A percentile compares a stretch with the other conserved stretches of the same genome.
Evolutionary conservation across 2,113 vertebrate genomes (phyloP).

Genomic region (Ascaphus truei): DNA sequence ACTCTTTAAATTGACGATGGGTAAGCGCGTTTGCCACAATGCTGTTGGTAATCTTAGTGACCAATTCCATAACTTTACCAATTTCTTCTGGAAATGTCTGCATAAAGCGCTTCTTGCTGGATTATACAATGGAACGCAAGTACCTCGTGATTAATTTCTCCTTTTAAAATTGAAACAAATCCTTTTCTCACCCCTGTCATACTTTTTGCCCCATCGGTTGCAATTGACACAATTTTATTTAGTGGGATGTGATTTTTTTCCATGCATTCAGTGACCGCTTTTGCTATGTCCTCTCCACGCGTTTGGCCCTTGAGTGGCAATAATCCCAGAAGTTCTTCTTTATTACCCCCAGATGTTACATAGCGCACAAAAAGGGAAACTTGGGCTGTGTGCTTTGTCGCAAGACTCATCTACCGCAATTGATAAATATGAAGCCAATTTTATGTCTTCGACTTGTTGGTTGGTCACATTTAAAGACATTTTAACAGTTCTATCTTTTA

Average conservation of each 20-base stretch:
- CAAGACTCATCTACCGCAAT: not conserved
- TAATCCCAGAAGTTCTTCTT: not conserved
- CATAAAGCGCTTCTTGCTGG: not conserved
- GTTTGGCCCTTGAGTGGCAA: not conserved
- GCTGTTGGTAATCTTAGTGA: slow-evolving; percentile 15
- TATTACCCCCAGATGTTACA: not conserved
- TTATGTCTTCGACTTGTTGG: not conserved
- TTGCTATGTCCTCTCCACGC: not conserved
- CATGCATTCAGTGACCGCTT: not conserved
- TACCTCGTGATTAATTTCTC: not conserved
- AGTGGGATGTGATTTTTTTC: not conserved
- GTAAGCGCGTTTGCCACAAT: slow-evolving; percentile 14
- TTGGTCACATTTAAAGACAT: not conserved
- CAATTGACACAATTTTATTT: not conserved
- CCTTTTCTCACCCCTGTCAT: not conserved
- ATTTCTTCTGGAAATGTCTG: not conserved
- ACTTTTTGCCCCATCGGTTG: slow-evolving; percentile 1
- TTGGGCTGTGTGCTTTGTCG: not conserved
- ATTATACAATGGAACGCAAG: not conserved
- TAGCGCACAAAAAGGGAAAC: not conserved
- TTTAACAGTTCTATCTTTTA: no score
- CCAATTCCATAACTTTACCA: slow-evolving; percentile 15
- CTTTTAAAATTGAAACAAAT: not conserved
- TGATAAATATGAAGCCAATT: not conserved
- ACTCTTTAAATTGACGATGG: slow-evolving; percentile 2